Evolutionary conservation across 2,797 vertebrate species (phyloP), one percentile per base, ranked within the genome.

Genomic region (Lagorchestes hirsutus): DNA sequence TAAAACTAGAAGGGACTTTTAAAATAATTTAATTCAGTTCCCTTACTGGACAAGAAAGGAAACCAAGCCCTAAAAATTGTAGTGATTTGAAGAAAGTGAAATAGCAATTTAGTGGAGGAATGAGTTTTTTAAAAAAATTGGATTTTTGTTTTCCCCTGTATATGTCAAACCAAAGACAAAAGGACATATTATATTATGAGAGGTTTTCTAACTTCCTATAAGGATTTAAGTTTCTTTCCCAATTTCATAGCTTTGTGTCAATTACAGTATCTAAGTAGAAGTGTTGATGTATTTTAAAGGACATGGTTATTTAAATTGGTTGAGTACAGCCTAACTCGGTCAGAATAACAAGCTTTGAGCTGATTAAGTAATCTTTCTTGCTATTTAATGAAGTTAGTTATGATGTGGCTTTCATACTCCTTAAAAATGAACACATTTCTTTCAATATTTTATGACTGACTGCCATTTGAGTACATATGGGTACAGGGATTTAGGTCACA

Each of bases 301-400:
- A 92, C 2, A 5, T 40, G 92, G n/a, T 50, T 92, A 92, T 62
- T 0, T 74, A 62, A 95, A 92, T 50, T 52, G 74, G 90, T 52
- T 58, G 52, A 93, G 95, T 92, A 14, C 54, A 57, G 2, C 31
- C 14, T 13, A 93, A 14, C 40, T 95, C 52, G 74, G 34, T 57
- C 34, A 58, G 90, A 94, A 91, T 40, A 92, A 92, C 11, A 59
- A 56, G 5, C 22, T 67, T 94, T 90, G 54, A 24, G 62, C 62
- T 93, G 87, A 22, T 92, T 93, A 93, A 92, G 29, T 58, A 91
- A 94, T 95, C 56, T 93, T n/a, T 93, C 62, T 92, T 90, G 34
- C 50, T 59, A 74, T 10, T 93, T 93, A 95, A 54, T 91, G 93
- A 95, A 97, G 91, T 29, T 58, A n/a, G 28, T 94, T 93, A 62